Evolutionary conservation across 1,140 invertebrate genomes (phyloP), one percentile per base, ranked within the genome.

Genomic region (Cotesia vestalis): DNA sequence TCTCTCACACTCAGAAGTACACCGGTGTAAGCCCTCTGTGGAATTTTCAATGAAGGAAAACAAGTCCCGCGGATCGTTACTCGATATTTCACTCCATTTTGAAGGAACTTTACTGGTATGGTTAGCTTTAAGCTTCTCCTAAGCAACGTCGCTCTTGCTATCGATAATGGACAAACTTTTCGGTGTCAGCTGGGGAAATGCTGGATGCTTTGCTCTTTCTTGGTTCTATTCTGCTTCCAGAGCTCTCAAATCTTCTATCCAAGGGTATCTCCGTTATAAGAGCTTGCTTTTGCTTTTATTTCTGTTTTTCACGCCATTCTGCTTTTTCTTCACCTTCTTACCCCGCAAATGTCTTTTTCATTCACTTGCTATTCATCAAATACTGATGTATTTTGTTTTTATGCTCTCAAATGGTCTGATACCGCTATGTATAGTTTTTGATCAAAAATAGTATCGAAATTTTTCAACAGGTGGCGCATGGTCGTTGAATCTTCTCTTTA

Each of bases 81-180:
- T 66, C 73, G 73, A 72, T 75, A 75, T 75, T 75, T 75, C 70
- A 75, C 73, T 69, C 73, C 70, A 72, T 75, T 71, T 69, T 72
- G 20, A 46, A 46, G 40, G 52, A 67, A 72, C 66, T 69, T 72
- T 69, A 71, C 71, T 75, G 66, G 51, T 55, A 55, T 55, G 72
- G 67, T 53, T 27, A 27, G 27, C 27, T 27, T 27, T 27, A 27
- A 27, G 27, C 27, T 27, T 46, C 40, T 46, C 6, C 40, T 46
- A 67, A 60, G 51, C 66, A 66, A 57, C 69, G 51, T 55, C 55
- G 69, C 61, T 60, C 55, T 34, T 46, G 53, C 17, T 35, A 62
- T 40, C 73, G 73, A 72, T 75, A 75, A 75, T 75, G 73, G 73
- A 75, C 64, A 35, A 75, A 75, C 61, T 72, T 72, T 75, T 75